Evolutionary conservation across 2,888 invertebrate genomes (phyloP), one percentile per base, ranked within the genome.

Genomic region (Fissipunctia ypsillon): DNA sequence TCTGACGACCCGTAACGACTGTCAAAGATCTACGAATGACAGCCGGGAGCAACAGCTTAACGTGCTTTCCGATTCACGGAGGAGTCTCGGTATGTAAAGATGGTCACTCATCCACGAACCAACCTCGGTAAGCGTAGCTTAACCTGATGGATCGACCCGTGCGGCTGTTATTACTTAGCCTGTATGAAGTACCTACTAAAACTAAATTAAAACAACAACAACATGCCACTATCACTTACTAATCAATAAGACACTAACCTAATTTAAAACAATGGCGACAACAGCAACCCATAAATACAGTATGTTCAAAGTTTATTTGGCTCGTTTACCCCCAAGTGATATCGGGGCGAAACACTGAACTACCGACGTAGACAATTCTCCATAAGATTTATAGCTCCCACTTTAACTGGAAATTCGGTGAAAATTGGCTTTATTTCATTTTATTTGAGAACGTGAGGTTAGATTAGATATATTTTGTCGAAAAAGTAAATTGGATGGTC

Each of bases 381-480:
- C 69, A 69, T 65, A 80, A 90, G 91, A 93, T 92, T 93, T 93
- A 93, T 91, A 63, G 89, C 79, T 77, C 88, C 89, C 91, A 90
- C 89, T 92, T 92, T 89, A 90, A 88, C 90, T 89, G 87, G 75
- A 87, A 90, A 90, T 88, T 88, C 88, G 78, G 87, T 88, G 89
- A 81, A 89, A 88, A 91, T 90, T 88, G 89, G 86, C 84, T 84
- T 83, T 87, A 89, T 92, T 91, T 91, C 89, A 92, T 92, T 92
- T 92, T 89, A 90, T 91, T 90, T 67, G 76, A 77, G 68, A 76
- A 78, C 69, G 54, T 76, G 81, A 72, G 76, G 70, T 73, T 61
- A 78, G 84, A 83, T 87, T 81, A 81, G 80, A 73, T 74, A n/a
- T 79, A 85, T 73, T 73, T 73, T 50, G 76, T 28, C 28, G 28